Conservation (phyloP, 2,888 invertebrate genomes). For the Esperia sulphurella region DNA sequence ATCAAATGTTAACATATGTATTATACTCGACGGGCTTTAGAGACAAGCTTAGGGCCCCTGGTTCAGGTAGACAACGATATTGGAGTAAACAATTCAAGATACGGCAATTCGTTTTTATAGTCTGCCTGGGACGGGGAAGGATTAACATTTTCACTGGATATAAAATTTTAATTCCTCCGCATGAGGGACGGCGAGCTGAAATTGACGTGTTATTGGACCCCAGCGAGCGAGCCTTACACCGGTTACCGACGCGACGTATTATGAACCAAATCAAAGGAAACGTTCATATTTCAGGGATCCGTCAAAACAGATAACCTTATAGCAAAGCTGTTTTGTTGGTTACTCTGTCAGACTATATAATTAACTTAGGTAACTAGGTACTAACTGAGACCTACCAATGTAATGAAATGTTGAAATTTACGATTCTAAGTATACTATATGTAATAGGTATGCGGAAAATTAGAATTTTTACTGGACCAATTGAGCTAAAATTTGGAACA, state of each 20-base stretch:
- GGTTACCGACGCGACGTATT: conserved; percentile 2
- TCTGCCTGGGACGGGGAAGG: conserved; percentile 59
- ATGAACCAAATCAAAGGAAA: conserved; percentile 8
- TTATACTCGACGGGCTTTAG: not conserved
- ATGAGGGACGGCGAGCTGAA: conserved; percentile 53
- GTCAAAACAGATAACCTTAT: too few species aligned
- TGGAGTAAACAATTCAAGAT: conserved; percentile 62
- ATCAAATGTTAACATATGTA: too few species aligned
- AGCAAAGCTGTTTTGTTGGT: too few species aligned
- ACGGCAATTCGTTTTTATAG: conserved; percentile 65
- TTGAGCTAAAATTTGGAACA: too few species aligned
- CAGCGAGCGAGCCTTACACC: conserved; percentile 26
- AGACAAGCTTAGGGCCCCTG: not conserved
- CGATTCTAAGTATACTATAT: too few species aligned
- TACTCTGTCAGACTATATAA: too few species aligned
- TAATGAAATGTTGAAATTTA: too few species aligned
- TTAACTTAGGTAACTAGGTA: too few species aligned
- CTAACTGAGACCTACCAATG: too few species aligned
- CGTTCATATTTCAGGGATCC: not conserved
- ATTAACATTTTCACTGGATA: conserved; percentile 69
- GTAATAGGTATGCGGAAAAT: too few species aligned
- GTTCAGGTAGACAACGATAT: conserved; percentile 3
- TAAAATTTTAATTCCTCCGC: conserved; percentile 70
- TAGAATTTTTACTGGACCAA: too few species aligned
- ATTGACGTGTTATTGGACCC: conserved; percentile 70